Evolutionary conservation across 2,113 vertebrate species (phyloP).

Genomic region (Dendropsophus ebraccatus): DNA sequence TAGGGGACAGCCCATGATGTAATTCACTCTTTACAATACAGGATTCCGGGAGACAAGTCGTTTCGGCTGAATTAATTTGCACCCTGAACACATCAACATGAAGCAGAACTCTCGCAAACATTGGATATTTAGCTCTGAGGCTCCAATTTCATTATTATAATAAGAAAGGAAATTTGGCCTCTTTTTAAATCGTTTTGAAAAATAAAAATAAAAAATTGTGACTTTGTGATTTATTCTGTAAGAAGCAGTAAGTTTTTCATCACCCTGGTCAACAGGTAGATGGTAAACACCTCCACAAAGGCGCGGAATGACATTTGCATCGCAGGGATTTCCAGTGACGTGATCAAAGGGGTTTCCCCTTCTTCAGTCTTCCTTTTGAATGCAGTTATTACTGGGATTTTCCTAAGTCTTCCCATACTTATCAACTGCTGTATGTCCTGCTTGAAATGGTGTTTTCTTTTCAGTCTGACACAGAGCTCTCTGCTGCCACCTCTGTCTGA

Average conservation of each 20-base stretch:
- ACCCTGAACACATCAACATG: constrained; percentile 42
- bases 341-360: too few relatives aligned
- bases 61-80: constrained; percentile 58
- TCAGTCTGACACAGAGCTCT: too few relatives aligned
- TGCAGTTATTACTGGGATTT: too few relatives aligned
- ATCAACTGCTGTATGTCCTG: too few relatives aligned
- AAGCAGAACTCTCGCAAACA: constrained; percentile 14
- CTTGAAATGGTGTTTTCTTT: too few relatives aligned
- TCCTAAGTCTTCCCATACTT: too few relatives aligned
- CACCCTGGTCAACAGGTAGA: background rate
- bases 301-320: too few relatives aligned
- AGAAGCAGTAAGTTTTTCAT: background rate
- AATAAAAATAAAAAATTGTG: too few relatives aligned
- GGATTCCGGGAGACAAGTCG: constrained; percentile 44
- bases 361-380: too few relatives aligned
- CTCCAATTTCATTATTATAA: constrained; percentile 14
- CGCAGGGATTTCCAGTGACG: too few relatives aligned
- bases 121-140: constrained; percentile 34
- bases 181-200: background rate
- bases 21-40: constrained; percentile 16
- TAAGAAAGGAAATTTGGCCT: background rate
- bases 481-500: too few relatives aligned
- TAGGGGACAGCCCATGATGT: constrained; percentile 16
- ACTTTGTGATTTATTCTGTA: background rate
- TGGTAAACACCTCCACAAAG: background rate